A percentile compares a stretch with the other conserved stretches of the same genome.
Evolutionary conservation across 2,888 invertebrate genomes (phyloP).

Genomic region (Xanthia togata): DNA sequence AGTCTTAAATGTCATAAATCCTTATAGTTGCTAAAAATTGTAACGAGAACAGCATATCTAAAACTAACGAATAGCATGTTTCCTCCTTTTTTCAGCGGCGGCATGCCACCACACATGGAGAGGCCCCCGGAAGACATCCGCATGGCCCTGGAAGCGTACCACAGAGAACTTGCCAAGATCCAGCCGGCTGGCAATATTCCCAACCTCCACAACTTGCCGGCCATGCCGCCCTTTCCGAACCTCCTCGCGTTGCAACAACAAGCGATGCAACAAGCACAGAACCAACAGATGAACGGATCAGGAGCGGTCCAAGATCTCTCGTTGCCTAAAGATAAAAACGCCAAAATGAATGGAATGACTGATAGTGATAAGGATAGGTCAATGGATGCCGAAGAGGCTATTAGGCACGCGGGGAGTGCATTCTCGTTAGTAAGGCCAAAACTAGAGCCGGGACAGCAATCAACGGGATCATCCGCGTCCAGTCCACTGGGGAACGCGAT

Average conservation of each 20-base stretch:
- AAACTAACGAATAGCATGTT: conserved; percentile 93
- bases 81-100: conserved; percentile 96
- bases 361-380: conserved; percentile 92
- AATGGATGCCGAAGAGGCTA: conserved; percentile 92
- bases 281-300: conserved; percentile 91
- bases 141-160: conserved; percentile 97
- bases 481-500: conserved; percentile 96
- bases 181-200: conserved; percentile 92
- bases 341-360: conserved; percentile 92
- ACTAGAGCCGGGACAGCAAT: conserved; percentile 94
- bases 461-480: conserved; percentile 94
- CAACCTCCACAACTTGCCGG: conserved; percentile 87
- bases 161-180: conserved; percentile 97
- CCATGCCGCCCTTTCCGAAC: conserved; percentile 91
- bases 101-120: conserved; percentile 91
- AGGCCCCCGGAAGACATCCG: conserved; percentile 95
- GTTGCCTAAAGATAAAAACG: conserved; percentile 93
- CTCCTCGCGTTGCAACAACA: conserved; percentile 95
- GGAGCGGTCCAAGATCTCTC: conserved; percentile 95
- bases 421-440: conserved; percentile 97
- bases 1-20: conserved; percentile 1
- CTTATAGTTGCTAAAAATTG: conserved; percentile 58
- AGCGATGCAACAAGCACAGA: conserved; percentile 86
- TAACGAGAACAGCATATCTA: conserved; percentile 88
- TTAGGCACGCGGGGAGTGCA: conserved; percentile 95